Percentiles rank a stretch among this genome's conserved stretches.
These are phyloP conservation scores for Dryobota labecula DNA, from an alignment of 2,888 invertebrate species.

Conservation along the genomic window DNA sequence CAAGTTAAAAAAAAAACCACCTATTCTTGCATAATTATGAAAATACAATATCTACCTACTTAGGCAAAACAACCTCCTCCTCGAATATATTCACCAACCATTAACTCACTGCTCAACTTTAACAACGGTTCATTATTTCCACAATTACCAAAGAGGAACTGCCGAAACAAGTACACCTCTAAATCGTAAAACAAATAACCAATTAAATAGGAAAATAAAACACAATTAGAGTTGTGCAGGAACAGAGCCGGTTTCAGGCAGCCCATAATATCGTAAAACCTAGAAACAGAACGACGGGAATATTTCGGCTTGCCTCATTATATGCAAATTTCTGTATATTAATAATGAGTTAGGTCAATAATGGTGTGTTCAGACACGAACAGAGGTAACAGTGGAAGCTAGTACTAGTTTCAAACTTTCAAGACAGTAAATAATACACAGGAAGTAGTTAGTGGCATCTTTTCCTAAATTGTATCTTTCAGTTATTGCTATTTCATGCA, in stretches of 20 bases:
- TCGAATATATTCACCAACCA: not conserved
- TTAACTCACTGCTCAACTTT: slow-evolving; percentile 6
- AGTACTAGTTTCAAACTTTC: slow-evolving; percentile 37
- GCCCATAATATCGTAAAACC: slow-evolving; percentile 65
- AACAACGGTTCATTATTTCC: slow-evolving; percentile 36
- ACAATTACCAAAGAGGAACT: slow-evolving; percentile 39
- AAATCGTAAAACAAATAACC: slow-evolving; percentile 62
- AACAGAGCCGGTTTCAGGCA: slow-evolving; percentile 52
- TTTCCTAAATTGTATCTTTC: slow-evolving; percentile 9
- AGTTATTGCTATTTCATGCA: slow-evolving; percentile 19
- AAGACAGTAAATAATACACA: slow-evolving; percentile 14
- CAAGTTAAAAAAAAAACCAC: too few relatives aligned
- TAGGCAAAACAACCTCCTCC: not conserved
- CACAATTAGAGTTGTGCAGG: slow-evolving; percentile 60
- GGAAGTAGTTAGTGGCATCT: slow-evolving; percentile 3
- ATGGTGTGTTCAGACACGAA: slow-evolving; percentile 57
- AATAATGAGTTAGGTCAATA: slow-evolving; percentile 76
- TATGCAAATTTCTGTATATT: slow-evolving; percentile 80
- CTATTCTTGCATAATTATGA: not conserved
- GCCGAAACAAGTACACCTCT: slow-evolving; percentile 30
- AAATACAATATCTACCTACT: not conserved
- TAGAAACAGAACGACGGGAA: slow-evolving; percentile 66
- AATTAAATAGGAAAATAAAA: slow-evolving; percentile 70
- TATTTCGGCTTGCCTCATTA: slow-evolving; percentile 77
- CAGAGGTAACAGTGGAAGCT: slow-evolving; percentile 23